A percentile compares a stretch with the other conserved stretches of the same genome.
phyloP scores from a whole-genome alignment of 2,113 vertebrate genomes.

The Condylura cristata region DNA sequence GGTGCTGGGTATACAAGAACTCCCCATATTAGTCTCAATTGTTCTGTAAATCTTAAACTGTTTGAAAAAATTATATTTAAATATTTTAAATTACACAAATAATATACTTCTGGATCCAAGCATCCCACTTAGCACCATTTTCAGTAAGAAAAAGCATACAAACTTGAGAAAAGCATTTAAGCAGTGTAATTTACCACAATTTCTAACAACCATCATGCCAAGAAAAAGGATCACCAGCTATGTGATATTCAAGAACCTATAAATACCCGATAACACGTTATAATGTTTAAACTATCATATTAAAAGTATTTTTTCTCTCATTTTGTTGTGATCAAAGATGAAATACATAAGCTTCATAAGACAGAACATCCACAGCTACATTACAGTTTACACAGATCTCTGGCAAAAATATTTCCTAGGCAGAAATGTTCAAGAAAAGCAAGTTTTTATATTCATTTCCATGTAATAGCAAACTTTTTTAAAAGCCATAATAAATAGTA shows the following conservation, averaged over 20 bases:
- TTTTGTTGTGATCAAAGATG: not conserved
- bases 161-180: not conserved
- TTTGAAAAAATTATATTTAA: not conserved
- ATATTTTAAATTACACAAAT: not conserved
- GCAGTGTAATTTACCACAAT: not conserved
- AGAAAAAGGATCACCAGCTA: not conserved
- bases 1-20: not conserved
- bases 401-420: not conserved
- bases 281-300: not conserved
- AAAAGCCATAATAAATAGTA: not conserved
- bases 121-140: not conserved
- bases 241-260: not conserved
- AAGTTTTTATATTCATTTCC: not conserved
- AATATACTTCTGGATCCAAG: not conserved
- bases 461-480: not conserved
- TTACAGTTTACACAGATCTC: slow-evolving; percentile 33
- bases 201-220: not conserved
- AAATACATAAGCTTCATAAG: not conserved
- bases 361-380: not conserved
- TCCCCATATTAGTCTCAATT: not conserved
- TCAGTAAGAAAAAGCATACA: not conserved
- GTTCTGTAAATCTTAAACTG: not conserved
- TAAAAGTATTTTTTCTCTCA: not conserved
- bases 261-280: not conserved
- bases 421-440: not conserved